Percentiles rank a stretch among this genome's conserved stretches.
Evolutionary conservation across 2,888 invertebrate species (phyloP).

Genomic region (Colletes collaris): DNA sequence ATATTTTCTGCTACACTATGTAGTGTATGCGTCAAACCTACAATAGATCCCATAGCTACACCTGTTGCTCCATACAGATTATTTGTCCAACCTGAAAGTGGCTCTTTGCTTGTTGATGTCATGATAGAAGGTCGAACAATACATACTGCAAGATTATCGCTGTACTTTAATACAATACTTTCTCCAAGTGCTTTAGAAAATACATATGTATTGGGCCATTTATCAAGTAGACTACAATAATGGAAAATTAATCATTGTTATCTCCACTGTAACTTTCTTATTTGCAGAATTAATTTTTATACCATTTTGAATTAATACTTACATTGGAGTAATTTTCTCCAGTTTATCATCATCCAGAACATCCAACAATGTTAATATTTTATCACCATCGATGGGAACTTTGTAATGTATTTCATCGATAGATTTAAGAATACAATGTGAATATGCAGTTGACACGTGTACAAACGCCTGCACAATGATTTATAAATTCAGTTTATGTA

Average conservation of each 20-base stretch:
- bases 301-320: slow-evolving; percentile 48
- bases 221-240: slow-evolving; percentile 76
- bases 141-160: slow-evolving; percentile 85
- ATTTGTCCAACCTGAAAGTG: slow-evolving; percentile 87
- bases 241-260: background rate
- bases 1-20: slow-evolving; percentile 84
- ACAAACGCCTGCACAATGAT: slow-evolving; percentile 75
- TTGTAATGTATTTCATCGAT: slow-evolving; percentile 79
- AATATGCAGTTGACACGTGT: slow-evolving; percentile 80
- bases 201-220: slow-evolving; percentile 89
- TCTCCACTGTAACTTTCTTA: background rate
- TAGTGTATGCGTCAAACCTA: slow-evolving; percentile 87
- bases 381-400: slow-evolving; percentile 73
- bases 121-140: slow-evolving; percentile 89
- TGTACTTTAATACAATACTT: slow-evolving; percentile 85
- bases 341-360: slow-evolving; percentile 75
- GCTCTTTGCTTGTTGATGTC: slow-evolving; percentile 81
- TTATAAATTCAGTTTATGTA: background rate
- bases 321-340: slow-evolving; percentile 73
- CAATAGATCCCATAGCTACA: slow-evolving; percentile 83
- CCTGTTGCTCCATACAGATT: slow-evolving; percentile 89
- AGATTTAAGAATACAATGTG: slow-evolving; percentile 73
- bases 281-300: background rate
- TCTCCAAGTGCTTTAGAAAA: slow-evolving; percentile 90
- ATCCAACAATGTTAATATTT: slow-evolving; percentile 73